Evolutionary conservation across 2,888 invertebrate species (phyloP).

Genomic region (Cryptocephalus moraei): DNA sequence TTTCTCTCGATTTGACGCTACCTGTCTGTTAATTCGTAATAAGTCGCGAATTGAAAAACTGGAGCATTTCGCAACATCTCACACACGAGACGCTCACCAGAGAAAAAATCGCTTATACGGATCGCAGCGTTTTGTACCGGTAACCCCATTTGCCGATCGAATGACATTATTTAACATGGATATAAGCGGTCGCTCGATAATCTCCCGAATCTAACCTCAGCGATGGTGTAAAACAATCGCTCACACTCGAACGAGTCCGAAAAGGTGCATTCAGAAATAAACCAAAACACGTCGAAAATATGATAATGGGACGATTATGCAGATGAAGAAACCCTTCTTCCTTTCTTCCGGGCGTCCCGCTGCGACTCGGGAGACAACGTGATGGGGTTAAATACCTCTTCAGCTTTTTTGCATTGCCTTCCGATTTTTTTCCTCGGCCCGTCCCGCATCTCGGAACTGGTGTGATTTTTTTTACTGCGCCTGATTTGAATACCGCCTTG

Average conservation of each 20-base stretch:
- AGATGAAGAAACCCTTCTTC: constrained; percentile 24
- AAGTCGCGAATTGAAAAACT: no score
- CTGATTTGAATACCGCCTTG: constrained; percentile 11
- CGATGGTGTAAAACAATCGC: constrained; percentile 24
- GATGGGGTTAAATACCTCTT: constrained; percentile 22
- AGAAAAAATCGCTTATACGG: no score
- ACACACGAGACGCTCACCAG: no score
- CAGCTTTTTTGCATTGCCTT: constrained; percentile 18
- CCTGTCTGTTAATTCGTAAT: no score
- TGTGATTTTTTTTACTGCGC: constrained; percentile 11
- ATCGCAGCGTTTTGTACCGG: no score
- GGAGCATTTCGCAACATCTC: no score
- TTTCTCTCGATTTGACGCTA: no score
- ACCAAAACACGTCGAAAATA: constrained; percentile 28
- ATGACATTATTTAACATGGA: no score
- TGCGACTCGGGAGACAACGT: constrained; percentile 15
- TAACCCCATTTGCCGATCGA: no score
- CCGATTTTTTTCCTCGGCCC: constrained; percentile 13
- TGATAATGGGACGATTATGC: constrained; percentile 33
- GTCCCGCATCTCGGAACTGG: constrained; percentile 9
- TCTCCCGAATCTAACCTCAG: no score
- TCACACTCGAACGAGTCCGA: constrained; percentile 24
- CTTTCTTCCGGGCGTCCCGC: constrained; percentile 18
- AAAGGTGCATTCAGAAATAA: constrained; percentile 17
- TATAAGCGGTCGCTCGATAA: no score